These are phyloP conservation scores for Agelastica alni DNA, from an alignment of 2,888 invertebrate species.

Conservation along the genomic window DNA sequence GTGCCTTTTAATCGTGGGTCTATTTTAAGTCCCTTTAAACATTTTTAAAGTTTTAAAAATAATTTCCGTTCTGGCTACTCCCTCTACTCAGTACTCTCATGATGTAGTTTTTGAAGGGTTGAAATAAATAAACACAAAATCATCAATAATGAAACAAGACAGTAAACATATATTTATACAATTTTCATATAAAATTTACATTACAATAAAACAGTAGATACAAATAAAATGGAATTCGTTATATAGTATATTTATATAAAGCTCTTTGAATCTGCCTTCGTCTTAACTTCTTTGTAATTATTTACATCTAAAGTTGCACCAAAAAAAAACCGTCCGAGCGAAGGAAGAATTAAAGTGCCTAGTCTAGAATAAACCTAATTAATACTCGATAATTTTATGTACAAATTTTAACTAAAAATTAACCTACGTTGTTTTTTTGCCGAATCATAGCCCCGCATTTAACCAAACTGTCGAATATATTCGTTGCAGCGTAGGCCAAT, in stretches of 20 bases:
- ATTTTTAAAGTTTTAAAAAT: too few species aligned
- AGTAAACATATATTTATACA: conserved; percentile 32
- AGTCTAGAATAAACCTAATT: neutral
- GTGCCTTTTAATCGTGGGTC: too few species aligned
- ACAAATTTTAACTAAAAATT: conserved; percentile 15
- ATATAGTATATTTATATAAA: neutral
- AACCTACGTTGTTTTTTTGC: neutral
- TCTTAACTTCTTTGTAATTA: too few species aligned
- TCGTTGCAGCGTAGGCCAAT: conserved; percentile 5
- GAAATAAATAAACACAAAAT: too few species aligned
- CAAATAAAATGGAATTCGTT: conserved; percentile 18
- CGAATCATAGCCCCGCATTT: neutral
- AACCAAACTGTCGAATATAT: neutral
- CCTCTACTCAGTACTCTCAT: too few species aligned
- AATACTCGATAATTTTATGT: conserved; percentile 7
- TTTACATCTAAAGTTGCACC: too few species aligned
- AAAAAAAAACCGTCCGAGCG: neutral
- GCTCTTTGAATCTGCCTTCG: neutral
- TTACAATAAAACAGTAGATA: conserved; percentile 30
- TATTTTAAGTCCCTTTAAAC: too few species aligned
- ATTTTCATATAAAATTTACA: conserved; percentile 36
- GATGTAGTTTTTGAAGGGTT: neutral
- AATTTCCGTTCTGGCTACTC: too few species aligned
- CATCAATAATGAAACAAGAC: conserved; percentile 20
- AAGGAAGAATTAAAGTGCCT: neutral